These are phyloP conservation scores for Xenopus borealis DNA, from an alignment of 2,113 vertebrate species.

Conservation along the genomic window DNA sequence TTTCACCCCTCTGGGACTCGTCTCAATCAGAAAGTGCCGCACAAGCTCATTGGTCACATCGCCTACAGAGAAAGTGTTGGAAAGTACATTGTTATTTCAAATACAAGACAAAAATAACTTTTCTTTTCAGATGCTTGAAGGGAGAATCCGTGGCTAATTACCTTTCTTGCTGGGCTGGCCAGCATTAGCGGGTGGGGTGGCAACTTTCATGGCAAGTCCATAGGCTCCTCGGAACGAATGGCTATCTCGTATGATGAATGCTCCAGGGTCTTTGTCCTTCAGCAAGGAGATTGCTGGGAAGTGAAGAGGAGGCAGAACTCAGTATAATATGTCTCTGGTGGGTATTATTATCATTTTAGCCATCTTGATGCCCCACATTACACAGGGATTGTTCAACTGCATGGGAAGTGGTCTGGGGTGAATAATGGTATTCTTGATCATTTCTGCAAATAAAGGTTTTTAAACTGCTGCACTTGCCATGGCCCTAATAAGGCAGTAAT, in stretches of 20 bases:
- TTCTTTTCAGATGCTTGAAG: not conserved
- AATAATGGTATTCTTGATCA: too few relatives aligned
- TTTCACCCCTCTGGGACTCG: constrained; percentile 91
- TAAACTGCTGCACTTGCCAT: too few relatives aligned
- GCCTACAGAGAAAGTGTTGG: constrained; percentile 57
- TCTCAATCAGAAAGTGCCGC: constrained; percentile 97
- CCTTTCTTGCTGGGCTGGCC: constrained; percentile 91
- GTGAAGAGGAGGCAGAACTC: constrained; percentile 1
- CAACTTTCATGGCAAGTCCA: constrained; percentile 93
- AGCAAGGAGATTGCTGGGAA: constrained; percentile 82
- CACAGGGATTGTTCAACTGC: too few relatives aligned
- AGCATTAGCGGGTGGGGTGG: constrained; percentile 82
- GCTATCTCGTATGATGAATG: constrained; percentile 95
- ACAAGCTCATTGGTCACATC: constrained; percentile 89
- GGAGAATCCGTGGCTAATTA: constrained; percentile 50
- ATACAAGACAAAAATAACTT: not conserved
- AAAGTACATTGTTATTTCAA: not conserved
- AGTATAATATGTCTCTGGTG: not conserved
- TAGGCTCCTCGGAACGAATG: constrained; percentile 96
- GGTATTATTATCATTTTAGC: too few relatives aligned
- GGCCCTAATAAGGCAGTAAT: too few relatives aligned
- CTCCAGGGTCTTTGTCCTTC: constrained; percentile 86
- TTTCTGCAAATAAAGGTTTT: too few relatives aligned
- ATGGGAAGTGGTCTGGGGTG: too few relatives aligned
- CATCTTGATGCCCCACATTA: too few relatives aligned